phyloP scores from a whole-genome alignment of 2,113 vertebrate species.

The Nannobrachium achirus region DNA sequence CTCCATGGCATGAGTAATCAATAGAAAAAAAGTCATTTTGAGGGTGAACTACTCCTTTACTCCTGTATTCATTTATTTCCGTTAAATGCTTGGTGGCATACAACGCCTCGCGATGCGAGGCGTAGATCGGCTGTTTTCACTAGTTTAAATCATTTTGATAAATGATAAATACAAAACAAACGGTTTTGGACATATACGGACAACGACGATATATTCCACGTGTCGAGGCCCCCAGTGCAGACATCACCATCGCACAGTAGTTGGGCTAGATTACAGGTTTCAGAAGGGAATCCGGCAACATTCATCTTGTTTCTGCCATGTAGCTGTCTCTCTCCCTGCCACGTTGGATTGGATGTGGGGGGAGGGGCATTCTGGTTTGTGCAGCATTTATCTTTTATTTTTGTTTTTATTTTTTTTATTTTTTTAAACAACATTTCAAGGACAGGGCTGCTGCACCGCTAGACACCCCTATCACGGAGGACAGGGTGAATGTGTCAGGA shows the following conservation, averaged over 20 bases:
- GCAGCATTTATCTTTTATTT: not conserved
- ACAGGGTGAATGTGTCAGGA: constrained; percentile 17
- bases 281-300: not conserved
- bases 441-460: constrained; percentile 27
- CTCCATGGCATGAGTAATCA: no score
- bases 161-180: no score
- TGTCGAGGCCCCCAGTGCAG: constrained; percentile 10
- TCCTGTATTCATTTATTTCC: no score
- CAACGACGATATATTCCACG: constrained; percentile 38
- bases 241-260: constrained; percentile 14
- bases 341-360: not conserved
- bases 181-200: no score
- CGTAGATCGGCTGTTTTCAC: no score
- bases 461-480: constrained; percentile 21
- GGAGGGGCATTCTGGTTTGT: not conserved
- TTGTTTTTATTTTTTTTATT: not conserved
- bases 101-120: no score
- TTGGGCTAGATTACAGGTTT: constrained; percentile 40
- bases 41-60: no score
- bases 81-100: no score
- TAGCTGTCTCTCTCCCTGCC: constrained; percentile 7
- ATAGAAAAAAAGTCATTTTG: no score
- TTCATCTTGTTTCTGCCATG: constrained; percentile 30
- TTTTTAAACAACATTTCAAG: constrained; percentile 36
- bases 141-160: not conserved